Conservation (phyloP, 2,113 vertebrate species). For the Talpa occidentalis region DNA sequence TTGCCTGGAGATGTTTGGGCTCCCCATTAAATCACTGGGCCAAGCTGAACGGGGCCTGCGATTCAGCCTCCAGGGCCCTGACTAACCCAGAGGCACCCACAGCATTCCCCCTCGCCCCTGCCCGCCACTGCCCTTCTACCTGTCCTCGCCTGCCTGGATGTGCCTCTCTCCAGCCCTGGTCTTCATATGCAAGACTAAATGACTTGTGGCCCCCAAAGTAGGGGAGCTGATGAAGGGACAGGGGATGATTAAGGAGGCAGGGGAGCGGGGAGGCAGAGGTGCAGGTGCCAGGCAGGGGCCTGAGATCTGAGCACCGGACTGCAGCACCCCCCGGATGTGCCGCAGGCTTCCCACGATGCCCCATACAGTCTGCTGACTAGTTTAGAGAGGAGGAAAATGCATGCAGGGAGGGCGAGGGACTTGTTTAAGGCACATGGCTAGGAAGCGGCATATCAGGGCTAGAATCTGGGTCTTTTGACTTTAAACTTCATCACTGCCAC, state of each 20-base stretch:
- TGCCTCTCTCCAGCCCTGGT: no score
- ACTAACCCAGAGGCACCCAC: no score
- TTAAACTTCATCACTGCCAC: neutral
- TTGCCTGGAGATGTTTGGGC: neutral
- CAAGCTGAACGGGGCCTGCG: no score
- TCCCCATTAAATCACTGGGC: no score
- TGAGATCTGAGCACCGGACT: neutral
- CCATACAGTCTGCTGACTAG: neutral
- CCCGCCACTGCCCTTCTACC: no score
- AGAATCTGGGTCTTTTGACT: neutral
- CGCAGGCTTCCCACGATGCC: fast-evolving
- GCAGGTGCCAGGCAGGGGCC: no score
- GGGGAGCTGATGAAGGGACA: neutral
- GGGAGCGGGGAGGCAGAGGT: neutral
- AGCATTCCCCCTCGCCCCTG: no score
- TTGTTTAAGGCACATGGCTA: neutral
- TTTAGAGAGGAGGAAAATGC: neutral
- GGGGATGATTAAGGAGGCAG: neutral
- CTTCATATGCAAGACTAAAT: no score
- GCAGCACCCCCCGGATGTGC: neutral
- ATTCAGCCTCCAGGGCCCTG: no score
- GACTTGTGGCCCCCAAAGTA: no score
- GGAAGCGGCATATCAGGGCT: neutral
- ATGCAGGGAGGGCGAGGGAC: neutral
- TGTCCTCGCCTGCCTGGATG: neutral